Conservation (phyloP, 2,888 invertebrate species). For the Mythimna lalbum region DNA sequence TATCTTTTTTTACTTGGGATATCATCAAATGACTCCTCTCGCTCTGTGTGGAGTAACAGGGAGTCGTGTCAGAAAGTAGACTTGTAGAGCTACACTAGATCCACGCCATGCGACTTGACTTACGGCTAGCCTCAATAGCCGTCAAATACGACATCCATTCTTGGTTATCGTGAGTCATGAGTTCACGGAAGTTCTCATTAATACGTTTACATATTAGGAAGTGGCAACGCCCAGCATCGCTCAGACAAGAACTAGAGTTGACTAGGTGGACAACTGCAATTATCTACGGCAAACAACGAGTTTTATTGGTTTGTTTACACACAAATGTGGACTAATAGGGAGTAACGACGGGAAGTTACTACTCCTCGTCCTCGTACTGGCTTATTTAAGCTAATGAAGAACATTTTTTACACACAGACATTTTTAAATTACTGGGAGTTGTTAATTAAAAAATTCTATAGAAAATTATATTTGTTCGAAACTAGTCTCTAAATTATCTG, state of each 20-base stretch:
- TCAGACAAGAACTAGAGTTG: slow-evolving; percentile 10
- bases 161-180: neutral
- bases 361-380: slow-evolving; percentile 6
- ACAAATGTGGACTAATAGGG: slow-evolving; percentile 20
- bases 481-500: no score
- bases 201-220: slow-evolving; percentile 29
- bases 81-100: no score
- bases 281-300: slow-evolving; percentile 32
- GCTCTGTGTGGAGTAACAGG: no score
- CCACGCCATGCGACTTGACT: no score
- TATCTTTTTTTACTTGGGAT: no score
- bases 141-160: neutral
- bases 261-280: slow-evolving; percentile 29
- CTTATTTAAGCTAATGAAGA: slow-evolving; percentile 13
- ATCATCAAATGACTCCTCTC: no score
- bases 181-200: slow-evolving; percentile 5
- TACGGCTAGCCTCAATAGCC: no score
- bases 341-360: slow-evolving; percentile 16
- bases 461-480: neutral
- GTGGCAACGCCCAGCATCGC: slow-evolving; percentile 21
- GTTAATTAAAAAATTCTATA: neutral
- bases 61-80: no score
- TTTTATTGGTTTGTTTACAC: slow-evolving; percentile 34
- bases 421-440: neutral
- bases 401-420: no score